Evolutionary conservation across 1,140 invertebrate genomes (phyloP), one percentile per base, ranked within the genome.

Genomic region (Caenorhabditis inopinata): DNA sequence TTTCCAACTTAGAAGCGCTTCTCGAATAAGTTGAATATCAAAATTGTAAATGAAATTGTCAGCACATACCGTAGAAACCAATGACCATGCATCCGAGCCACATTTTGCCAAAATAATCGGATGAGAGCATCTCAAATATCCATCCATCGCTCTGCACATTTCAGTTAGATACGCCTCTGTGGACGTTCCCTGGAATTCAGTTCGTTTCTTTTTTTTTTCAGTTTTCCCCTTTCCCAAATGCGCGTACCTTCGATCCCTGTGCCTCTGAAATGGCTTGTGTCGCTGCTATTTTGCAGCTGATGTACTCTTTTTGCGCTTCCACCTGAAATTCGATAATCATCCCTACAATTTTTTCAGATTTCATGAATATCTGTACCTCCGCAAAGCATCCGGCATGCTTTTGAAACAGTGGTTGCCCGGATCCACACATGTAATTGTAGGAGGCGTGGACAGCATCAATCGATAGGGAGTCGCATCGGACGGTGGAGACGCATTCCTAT

Each of bases 371-470:
- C 23, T 21, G 48, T 68, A 83, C 81, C 80, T 81, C 51, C 16
- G 83, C 83, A 42, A 83, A 83, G 32, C 83, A 83, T 12, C 53
- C 82, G 7, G 82, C 81, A 45, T 83, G 83, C 27, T 83, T 58
- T 58, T 83, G 78, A 47, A 83, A 83, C 18, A 83, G 48, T 14
- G 79, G 82, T 23, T 79, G 62, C 9, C 83, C 83, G 11, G 76
- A 38, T 3, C 83, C 83, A 75, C 83, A 83, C 83, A 83, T 83
- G 27, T 80, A 83, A 23, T 82, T 83, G 58, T 83, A 83, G 7
- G 49, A 73, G 3, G 83, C 83, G 29, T 80, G 83, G 0, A 83
- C 82, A 0, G 83, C 83, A 29, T 83, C 78, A 12, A 83, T 83
- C 9, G 83, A 83, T 14, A 83, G 25, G 18, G 79, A 81, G 42